Percentiles rank a stretch among this genome's conserved stretches.
These are phyloP conservation scores for Pristiophorus japonicus DNA, from an alignment of 2,113 vertebrate genomes.

Conservation along the genomic window DNA sequence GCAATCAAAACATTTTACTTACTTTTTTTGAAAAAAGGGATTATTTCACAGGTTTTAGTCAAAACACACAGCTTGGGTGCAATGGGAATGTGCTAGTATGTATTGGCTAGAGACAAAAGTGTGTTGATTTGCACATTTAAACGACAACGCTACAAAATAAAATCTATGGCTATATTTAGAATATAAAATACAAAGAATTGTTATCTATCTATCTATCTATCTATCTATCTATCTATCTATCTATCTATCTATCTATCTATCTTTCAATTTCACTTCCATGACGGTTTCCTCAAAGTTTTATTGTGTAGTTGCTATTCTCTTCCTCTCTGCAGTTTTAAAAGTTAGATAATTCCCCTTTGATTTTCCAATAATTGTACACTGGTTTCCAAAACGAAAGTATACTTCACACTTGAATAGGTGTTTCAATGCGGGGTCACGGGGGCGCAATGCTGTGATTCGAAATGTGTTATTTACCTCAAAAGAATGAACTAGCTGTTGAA, in stretches of 20 bases:
- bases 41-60: not conserved
- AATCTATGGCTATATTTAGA: not conserved
- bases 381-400: not conserved
- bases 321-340: not conserved
- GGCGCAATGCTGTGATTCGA: not conserved
- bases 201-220: not conserved
- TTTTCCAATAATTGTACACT: not conserved
- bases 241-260: not conserved
- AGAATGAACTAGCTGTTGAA: not conserved
- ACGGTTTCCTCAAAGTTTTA: not conserved
- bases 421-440: not conserved
- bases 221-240: not conserved
- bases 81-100: not conserved
- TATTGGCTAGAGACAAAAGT: not conserved
- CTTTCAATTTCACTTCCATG: not conserved
- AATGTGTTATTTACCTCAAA: not conserved
- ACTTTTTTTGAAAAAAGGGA: not conserved
- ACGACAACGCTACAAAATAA: not conserved
- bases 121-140: not conserved
- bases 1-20: not conserved
- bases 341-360: not conserved
- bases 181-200: not conserved
- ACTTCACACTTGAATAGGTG: not conserved
- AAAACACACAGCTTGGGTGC: not conserved
- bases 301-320: not conserved